Base-by-base conservation (phyloP, 1,140 invertebrate species). In the Drosophila quadrilineata region DNA sequence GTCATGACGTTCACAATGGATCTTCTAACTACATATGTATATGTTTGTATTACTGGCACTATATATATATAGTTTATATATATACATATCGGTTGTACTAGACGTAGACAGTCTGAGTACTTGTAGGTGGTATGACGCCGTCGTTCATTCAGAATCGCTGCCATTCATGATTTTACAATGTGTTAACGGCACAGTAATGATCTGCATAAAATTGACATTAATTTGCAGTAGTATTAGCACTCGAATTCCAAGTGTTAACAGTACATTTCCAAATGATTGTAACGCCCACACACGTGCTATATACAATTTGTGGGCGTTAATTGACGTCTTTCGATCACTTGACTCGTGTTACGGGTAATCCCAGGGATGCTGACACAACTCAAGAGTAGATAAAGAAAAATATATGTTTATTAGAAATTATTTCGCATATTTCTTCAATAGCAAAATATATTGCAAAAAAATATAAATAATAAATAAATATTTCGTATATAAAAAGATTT, bases 251-350 rank as follows among this genome's bases (percentile, higher is more conserved):
- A 36, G 24, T 19, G 28, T 33, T 10, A 46, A 17, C 35, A 50
- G 49, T 36, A 46, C 49, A 31, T 59, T 22, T 40, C 58, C 53
- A 75, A 72, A 62, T 49, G 26, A 62, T 71, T 67, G 48, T 17
- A 65, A 53, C 76, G 56, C 77, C 76, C 56, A 77, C 76, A 70
- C 64, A 84, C 74, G 73, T 82, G 73, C 29, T 36, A 67, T 64
- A n/a, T n/a, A n/a, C n/a, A 77, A 64, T 48, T 53, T 36, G 21
- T 57, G n/a, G 65, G 28, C 69, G 79, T 46, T 84, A 84, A 84
- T 84, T 70, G 40, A 57, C 38, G 60, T 31, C 24, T 36, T 54
- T 69, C 24, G 70, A 74, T 84, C 77, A 85, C n/a, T 84, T 82
- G 79, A 82, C 77, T 82, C 41, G 64, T 48, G 59, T 63, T 70